phyloP scores from a whole-genome alignment of 2,888 invertebrate genomes.

The Amiota mariae region DNA sequence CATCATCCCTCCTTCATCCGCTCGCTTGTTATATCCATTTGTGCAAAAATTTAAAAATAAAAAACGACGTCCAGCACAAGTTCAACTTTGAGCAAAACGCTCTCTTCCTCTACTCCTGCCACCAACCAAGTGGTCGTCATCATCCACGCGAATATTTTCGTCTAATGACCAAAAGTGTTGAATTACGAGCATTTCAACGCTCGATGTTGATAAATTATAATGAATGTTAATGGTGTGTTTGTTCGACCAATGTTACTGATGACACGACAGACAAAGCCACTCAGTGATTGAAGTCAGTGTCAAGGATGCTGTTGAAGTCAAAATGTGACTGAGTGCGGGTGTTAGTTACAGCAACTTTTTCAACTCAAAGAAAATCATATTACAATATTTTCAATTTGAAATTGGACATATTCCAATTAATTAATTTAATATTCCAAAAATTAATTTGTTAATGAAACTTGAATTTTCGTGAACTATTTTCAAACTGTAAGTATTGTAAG shows the following conservation, averaged over 20 bases:
- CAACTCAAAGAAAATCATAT: too few species aligned
- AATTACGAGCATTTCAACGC: slow-evolving; percentile 58
- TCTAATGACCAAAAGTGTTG: slow-evolving; percentile 51
- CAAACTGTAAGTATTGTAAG: too few species aligned
- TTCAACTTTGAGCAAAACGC: slow-evolving; percentile 9
- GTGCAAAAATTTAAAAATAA: background rate
- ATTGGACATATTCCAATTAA: too few species aligned
- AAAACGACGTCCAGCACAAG: slow-evolving; percentile 1
- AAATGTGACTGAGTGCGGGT: too few species aligned
- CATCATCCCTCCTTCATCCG: background rate
- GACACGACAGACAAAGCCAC: background rate
- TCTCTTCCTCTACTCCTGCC: background rate
- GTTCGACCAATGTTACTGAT: slow-evolving; percentile 6
- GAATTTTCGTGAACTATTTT: too few species aligned
- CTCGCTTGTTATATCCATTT: background rate
- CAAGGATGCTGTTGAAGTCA: too few species aligned
- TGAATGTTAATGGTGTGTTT: slow-evolving; percentile 34
- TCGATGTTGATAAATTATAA: slow-evolving; percentile 47
- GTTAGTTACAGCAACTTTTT: too few species aligned
- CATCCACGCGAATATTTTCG: slow-evolving; percentile 8
- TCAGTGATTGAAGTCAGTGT: too few species aligned
- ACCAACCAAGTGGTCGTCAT: background rate
- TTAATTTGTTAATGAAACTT: too few species aligned
- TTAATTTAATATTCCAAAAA: too few species aligned
- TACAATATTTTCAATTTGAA: too few species aligned